Conservation (phyloP, 2,888 invertebrate genomes). For the Hirtodrosophila cameraria region DNA sequence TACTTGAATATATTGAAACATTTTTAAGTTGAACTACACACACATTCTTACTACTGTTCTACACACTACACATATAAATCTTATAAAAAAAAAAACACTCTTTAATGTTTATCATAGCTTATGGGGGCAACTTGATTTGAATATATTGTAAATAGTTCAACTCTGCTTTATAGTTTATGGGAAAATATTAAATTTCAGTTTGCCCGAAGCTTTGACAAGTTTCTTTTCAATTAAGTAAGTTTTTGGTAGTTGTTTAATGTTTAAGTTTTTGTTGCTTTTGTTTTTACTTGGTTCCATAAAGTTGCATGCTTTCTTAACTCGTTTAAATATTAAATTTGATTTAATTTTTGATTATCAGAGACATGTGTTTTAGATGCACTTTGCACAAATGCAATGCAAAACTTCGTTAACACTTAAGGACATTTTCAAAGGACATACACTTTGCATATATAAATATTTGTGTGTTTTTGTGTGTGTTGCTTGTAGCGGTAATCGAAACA, state of each 20-base stretch:
- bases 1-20: conserved; percentile 1
- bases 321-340: conserved; percentile 78
- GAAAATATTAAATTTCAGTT: conserved; percentile 31
- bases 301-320: conserved; percentile 40
- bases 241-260: conserved; percentile 26
- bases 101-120: conserved; percentile 17
- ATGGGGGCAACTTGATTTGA: conserved; percentile 9
- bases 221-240: conserved; percentile 34
- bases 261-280: conserved; percentile 46
- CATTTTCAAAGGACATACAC: not conserved
- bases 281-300: conserved; percentile 70
- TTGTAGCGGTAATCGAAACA: conserved; percentile 34
- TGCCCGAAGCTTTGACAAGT: conserved; percentile 51
- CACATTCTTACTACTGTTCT: conserved; percentile 2
- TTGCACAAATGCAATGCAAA: conserved; percentile 10
- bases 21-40: not conserved
- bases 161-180: conserved; percentile 43
- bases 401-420: conserved; percentile 16
- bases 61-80: conserved; percentile 52
- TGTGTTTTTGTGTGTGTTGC: conserved; percentile 3
- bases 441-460: conserved; percentile 2
- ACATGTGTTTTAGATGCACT: conserved; percentile 15
- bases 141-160: conserved; percentile 54
- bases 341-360: conserved; percentile 81
- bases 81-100: conserved; percentile 50